Percentiles rank a stretch among this genome's conserved stretches.
These are phyloP conservation scores for Myzus persicae DNA, from an alignment of 1,140 invertebrate genomes.

Conservation along the genomic window DNA sequence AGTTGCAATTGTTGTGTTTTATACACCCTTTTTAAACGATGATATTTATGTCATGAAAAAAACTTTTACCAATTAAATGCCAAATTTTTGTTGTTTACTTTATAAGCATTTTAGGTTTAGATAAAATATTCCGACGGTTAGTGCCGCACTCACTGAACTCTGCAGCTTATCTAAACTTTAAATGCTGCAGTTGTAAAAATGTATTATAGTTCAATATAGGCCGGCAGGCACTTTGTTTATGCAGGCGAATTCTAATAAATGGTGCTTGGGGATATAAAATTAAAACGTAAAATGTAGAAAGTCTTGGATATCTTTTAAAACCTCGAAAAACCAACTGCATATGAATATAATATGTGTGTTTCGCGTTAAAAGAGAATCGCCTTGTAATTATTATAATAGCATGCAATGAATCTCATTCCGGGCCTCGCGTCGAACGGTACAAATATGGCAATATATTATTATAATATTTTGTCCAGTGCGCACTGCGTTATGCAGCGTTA, in stretches of 20 bases:
- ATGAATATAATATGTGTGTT: too few species aligned
- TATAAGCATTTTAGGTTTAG: background rate
- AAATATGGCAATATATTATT: background rate
- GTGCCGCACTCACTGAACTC: background rate
- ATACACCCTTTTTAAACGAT: background rate
- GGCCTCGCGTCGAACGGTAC: background rate
- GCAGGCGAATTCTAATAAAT: background rate
- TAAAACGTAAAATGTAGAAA: too few species aligned
- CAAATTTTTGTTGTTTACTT: background rate
- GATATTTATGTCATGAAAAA: background rate
- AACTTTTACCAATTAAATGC: background rate
- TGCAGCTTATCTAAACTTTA: background rate
- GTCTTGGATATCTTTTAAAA: too few species aligned
- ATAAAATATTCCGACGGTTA: background rate
- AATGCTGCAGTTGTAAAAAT: background rate
- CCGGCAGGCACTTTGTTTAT: too few species aligned
- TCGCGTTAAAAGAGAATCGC: too few species aligned
- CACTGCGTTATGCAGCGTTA: background rate
- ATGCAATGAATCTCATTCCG: too few species aligned
- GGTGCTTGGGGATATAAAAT: too few species aligned
- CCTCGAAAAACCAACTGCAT: too few species aligned
- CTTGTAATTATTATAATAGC: too few species aligned
- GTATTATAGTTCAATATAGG: background rate
- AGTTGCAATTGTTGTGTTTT: background rate
- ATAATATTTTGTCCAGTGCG: background rate